Percentiles rank a stretch among this genome's conserved stretches.
phyloP scores from a whole-genome alignment of 2,888 invertebrate genomes.

The Syrista parreyssii region DNA sequence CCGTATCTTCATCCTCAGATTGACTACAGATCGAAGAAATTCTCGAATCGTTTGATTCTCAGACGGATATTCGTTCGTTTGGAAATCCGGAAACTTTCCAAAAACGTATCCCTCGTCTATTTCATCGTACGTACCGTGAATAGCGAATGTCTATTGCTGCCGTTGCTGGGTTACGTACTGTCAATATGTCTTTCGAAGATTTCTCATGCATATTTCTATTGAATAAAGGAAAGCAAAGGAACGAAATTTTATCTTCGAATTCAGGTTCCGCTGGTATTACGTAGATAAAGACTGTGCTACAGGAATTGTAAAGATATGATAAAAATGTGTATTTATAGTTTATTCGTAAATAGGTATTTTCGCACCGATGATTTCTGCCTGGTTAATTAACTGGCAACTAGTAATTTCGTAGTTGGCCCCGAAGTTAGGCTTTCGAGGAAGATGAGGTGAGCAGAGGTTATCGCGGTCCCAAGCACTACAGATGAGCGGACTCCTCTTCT shows the following conservation, averaged over 20 bases:
- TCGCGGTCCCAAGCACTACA: conserved; percentile 17
- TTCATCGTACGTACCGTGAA: background rate
- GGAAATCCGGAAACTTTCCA: background rate
- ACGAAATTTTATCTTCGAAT: background rate
- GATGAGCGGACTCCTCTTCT: conserved; percentile 8
- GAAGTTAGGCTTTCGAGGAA: conserved; percentile 15
- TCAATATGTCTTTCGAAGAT: background rate
- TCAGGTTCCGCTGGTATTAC: background rate
- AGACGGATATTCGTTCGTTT: background rate
- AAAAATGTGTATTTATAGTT: background rate
- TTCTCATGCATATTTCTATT: background rate
- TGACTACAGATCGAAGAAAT: background rate
- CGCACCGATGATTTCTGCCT: conserved; percentile 17
- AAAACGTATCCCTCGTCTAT: background rate
- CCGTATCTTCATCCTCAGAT: background rate
- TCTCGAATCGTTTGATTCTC: background rate
- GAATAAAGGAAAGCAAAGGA: background rate
- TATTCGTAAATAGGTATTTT: conserved; percentile 12
- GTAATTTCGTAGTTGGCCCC: conserved; percentile 19
- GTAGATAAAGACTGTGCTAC: background rate
- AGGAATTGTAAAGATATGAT: background rate
- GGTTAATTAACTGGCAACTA: conserved; percentile 25
- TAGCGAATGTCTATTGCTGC: background rate
- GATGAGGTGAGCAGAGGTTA: conserved; percentile 19
- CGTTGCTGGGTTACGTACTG: background rate